Evolutionary conservation across 2,113 vertebrate species (phyloP).

Genomic region (Struthidea cinerea): DNA sequence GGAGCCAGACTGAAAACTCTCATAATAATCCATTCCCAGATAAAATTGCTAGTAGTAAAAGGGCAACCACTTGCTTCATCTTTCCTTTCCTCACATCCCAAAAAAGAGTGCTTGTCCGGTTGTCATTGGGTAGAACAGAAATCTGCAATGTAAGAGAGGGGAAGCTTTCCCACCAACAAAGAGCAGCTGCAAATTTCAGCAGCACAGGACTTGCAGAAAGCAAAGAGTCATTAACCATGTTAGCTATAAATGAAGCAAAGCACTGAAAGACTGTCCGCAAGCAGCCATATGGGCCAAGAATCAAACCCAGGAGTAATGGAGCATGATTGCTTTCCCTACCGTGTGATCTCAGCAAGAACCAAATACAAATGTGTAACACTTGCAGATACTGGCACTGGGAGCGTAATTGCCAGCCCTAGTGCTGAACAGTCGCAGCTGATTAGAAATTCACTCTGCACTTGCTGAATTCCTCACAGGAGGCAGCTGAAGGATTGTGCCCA

Average conservation of each 20-base stretch:
- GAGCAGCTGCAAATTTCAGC: constrained; percentile 37
- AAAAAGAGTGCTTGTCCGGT: neutral
- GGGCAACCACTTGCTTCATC: neutral
- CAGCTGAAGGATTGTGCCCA: neutral
- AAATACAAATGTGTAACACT: constrained; percentile 22
- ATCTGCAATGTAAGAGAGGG: neutral
- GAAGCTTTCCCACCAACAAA: neutral
- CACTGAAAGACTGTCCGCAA: neutral
- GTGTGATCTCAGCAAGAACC: constrained; percentile 31
- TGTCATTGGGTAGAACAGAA: neutral
- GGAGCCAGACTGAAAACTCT: constrained; percentile 19
- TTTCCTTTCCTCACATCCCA: neutral
- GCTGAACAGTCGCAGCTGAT: constrained; percentile 9
- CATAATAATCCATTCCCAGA: constrained; percentile 10
- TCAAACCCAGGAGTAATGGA: constrained; percentile 42
- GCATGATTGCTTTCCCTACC: constrained; percentile 9
- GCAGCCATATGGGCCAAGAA: constrained; percentile 39
- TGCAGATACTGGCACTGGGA: neutral
- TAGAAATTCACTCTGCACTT: constrained; percentile 26
- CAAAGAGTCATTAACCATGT: neutral
- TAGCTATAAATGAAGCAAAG: constrained; percentile 31
- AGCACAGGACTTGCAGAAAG: neutral
- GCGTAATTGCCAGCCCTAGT: constrained; percentile 31
- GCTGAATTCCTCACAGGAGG: constrained; percentile 24
- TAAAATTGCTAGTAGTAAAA: constrained; percentile 5